Percentiles rank a stretch among this genome's conserved stretches.
Evolutionary conservation across 2,888 invertebrate species (phyloP).

Genomic region (Tethea ocularis): DNA sequence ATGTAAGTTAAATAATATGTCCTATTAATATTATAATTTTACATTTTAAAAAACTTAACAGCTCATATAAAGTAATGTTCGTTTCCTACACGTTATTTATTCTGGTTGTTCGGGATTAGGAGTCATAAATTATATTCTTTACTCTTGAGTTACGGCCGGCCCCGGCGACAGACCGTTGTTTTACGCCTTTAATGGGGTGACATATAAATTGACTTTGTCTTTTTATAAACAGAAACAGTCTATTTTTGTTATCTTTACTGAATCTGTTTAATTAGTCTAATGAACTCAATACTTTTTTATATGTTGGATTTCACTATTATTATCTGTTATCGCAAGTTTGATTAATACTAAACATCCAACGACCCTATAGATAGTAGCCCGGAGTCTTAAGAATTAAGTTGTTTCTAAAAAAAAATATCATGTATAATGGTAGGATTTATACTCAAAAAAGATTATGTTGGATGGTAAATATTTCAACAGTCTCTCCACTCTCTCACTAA

Average conservation of each 20-base stretch:
- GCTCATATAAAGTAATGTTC: conserved; percentile 58
- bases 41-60: conserved; percentile 58
- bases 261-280: conserved; percentile 37
- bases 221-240: conserved; percentile 29
- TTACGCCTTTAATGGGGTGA: conserved; percentile 61
- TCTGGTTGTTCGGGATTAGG: conserved; percentile 63
- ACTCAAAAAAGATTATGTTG: conserved; percentile 10
- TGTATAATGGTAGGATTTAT: conserved; percentile 7
- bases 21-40: conserved; percentile 53
- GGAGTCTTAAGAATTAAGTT: too few relatives aligned
- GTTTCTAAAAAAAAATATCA: neutral
- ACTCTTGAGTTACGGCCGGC: conserved; percentile 61
- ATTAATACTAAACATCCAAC: too few relatives aligned
- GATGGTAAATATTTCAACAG: conserved; percentile 22
- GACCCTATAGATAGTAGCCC: too few relatives aligned
- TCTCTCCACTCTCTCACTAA: conserved; percentile 42
- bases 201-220: conserved; percentile 49
- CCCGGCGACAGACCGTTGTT: conserved; percentile 68
- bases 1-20: conserved; percentile 24
- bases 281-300: conserved; percentile 19
- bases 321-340: neutral
- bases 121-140: conserved; percentile 75
- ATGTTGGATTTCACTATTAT: too few relatives aligned
- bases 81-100: conserved; percentile 68
- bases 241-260: conserved; percentile 33